Evolutionary conservation across 2,113 vertebrate species (phyloP).

Genomic region (Cyphomyrus discorhynchus): DNA sequence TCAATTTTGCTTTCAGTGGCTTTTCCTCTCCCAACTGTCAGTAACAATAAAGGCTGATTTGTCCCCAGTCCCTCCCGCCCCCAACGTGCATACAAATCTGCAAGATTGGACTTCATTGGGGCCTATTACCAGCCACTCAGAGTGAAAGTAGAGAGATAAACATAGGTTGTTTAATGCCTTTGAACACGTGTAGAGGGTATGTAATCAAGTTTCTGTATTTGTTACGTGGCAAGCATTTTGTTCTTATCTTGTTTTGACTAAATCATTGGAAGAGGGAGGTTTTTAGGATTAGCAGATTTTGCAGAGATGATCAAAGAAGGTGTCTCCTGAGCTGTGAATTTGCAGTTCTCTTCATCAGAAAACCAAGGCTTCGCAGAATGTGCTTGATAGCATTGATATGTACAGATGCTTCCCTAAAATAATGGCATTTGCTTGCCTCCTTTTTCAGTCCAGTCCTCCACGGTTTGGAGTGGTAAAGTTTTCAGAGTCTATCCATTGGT

Average conservation of each 20-base stretch:
- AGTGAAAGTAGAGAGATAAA: background rate
- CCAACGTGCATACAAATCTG: background rate
- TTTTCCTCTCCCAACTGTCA: slow-evolving; percentile 44
- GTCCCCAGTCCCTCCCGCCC: slow-evolving; percentile 34
- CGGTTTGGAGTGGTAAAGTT: slow-evolving; percentile 20
- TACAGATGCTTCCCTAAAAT: background rate
- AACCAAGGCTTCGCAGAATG: background rate
- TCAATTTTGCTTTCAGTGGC: slow-evolving; percentile 38
- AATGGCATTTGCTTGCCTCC: background rate
- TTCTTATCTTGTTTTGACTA: background rate
- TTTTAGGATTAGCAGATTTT: background rate
- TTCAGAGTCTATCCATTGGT: slow-evolving; percentile 52
- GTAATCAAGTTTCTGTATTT: background rate
- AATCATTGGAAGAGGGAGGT: background rate
- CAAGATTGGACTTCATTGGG: background rate
- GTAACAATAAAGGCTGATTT: slow-evolving; percentile 57
- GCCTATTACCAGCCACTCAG: background rate
- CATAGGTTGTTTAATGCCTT: background rate
- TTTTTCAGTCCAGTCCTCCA: background rate
- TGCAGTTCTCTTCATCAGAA: background rate
- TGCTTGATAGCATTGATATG: background rate
- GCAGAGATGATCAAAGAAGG: background rate
- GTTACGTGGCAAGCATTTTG: background rate
- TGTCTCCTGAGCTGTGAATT: background rate
- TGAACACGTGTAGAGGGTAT: background rate